Base-by-base conservation (phyloP, 2,888 invertebrate species). In the Apodemia hepburni region DNA sequence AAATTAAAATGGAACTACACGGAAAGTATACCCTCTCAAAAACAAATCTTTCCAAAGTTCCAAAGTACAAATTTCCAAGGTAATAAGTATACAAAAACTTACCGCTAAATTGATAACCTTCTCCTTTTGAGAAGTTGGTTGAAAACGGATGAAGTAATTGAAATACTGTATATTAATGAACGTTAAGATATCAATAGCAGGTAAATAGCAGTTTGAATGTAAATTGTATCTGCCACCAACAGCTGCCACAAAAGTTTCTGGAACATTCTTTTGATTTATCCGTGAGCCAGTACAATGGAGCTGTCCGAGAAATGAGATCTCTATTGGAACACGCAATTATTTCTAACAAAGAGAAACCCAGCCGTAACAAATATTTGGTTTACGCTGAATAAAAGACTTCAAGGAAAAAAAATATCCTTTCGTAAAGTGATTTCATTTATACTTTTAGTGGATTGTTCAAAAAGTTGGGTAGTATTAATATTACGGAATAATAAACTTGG, bases 251-350 rank as follows among this genome's bases (percentile, higher is more conserved):
- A 29, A 45, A 59, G 27, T 59, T 42, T n/a, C 68, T 65, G 63
- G 64, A 58, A 61, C 62, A 67, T 67, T 62, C 62, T 64, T 67
- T 61, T 61, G 61, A 67, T 63, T 65, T 62, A 65, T 66, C 67
- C 66, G 67, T 68, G 66, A 69, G 60, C 42, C 60, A 11, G 58
- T 58, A 70, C 70, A 70, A 69, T 65, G 35, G 66, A 63, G 60
- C 45, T 45, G 47, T 59, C 61, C 59, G 59, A 63, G 61, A 60
- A 63, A 65, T 62, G 68, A 54, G 54, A 54, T 54, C 54, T 66
- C 65, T 64, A 62, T 66, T 63, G 64, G 64, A 66, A 68, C 65
- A 69, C 65, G 64, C 67, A 66, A 68, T 70, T 70, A 68, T 68
- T 64, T 60, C 49, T 61, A 66, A 63, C 51, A 61, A 61, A 58